Conservation (phyloP, 2,888 invertebrate genomes). For the Pammene fasciana region DNA sequence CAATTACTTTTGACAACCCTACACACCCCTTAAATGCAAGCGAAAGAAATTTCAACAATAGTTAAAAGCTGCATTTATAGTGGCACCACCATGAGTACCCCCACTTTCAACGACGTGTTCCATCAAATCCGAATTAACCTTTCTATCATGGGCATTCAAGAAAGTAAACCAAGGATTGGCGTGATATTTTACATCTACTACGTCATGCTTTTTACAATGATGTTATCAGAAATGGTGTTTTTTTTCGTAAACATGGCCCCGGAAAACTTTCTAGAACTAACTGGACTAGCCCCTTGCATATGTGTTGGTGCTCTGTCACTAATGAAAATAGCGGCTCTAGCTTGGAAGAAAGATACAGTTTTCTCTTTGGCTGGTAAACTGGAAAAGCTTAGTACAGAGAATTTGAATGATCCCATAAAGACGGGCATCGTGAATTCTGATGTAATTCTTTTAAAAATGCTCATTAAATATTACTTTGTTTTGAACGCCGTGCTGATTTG, state of each 20-base stretch:
- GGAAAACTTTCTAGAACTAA: slow-evolving; percentile 35
- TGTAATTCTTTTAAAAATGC: slow-evolving; percentile 54
- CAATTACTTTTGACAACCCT: slow-evolving; percentile 11
- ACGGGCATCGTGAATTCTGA: slow-evolving; percentile 52
- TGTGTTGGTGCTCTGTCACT: slow-evolving; percentile 26
- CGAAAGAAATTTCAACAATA: not conserved
- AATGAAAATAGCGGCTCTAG: slow-evolving; percentile 31
- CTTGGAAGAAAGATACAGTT: slow-evolving; percentile 52
- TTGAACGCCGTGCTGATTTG: slow-evolving; percentile 63
- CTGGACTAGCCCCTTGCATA: slow-evolving; percentile 24
- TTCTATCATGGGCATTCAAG: slow-evolving; percentile 9
- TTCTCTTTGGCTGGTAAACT: slow-evolving; percentile 52
- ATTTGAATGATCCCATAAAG: slow-evolving; percentile 53
- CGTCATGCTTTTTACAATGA: not conserved
- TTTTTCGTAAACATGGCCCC: slow-evolving; percentile 29
- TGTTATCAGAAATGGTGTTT: slow-evolving; percentile 20
- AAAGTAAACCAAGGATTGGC: not conserved
- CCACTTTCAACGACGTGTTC: slow-evolving; percentile 28
- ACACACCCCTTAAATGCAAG: not conserved
- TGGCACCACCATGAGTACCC: slow-evolving; percentile 9
- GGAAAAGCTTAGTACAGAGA: slow-evolving; percentile 40
- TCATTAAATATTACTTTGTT: slow-evolving; percentile 65
- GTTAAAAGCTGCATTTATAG: not conserved
- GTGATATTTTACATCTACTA: slow-evolving; percentile 10
- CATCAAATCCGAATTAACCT: slow-evolving; percentile 18